Conservation (phyloP, 2,888 invertebrate species). For the Dorcus parallelipipedus region DNA sequence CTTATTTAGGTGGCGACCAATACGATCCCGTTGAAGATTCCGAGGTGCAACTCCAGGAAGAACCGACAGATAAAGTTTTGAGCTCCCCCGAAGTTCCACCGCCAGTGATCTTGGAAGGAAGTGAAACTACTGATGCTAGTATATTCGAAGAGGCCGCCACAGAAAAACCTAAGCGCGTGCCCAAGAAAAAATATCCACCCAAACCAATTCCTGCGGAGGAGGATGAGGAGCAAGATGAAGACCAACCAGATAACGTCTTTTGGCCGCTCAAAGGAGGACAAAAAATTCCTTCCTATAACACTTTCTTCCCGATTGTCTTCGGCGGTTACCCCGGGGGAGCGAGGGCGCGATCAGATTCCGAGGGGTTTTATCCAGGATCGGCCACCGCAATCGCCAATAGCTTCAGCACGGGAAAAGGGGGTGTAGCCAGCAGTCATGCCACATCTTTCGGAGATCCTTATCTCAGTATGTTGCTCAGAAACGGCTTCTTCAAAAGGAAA, state of each 20-base stretch:
- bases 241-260: slow-evolving; percentile 25
- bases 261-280: slow-evolving; percentile 39
- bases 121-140: slow-evolving; percentile 10
- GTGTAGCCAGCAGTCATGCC: slow-evolving; percentile 69
- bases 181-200: slow-evolving; percentile 15
- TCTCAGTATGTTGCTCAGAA: slow-evolving; percentile 47
- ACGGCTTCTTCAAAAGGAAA: slow-evolving; percentile 20
- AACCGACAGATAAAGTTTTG: slow-evolving; percentile 9
- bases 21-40: slow-evolving; percentile 19
- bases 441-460: slow-evolving; percentile 65
- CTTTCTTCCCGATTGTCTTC: slow-evolving; percentile 68
- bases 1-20: slow-evolving; percentile 36
- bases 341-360: slow-evolving; percentile 21
- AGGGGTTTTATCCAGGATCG: slow-evolving; percentile 52
- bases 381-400: slow-evolving; percentile 71
- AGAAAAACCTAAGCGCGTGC: slow-evolving; percentile 17
- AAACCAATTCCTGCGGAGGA: slow-evolving; percentile 38
- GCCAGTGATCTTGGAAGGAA: neutral
- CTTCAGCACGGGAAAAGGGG: slow-evolving; percentile 68
- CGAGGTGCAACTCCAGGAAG: slow-evolving; percentile 14
- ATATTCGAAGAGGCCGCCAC: slow-evolving; percentile 3
- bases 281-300: slow-evolving; percentile 49
- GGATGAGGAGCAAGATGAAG: slow-evolving; percentile 53
- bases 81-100: neutral
- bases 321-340: slow-evolving; percentile 37